Evolutionary conservation across 1,140 invertebrate species (phyloP), one percentile per base, ranked within the genome.

Genomic region (Leguminivora glycinivorella): DNA sequence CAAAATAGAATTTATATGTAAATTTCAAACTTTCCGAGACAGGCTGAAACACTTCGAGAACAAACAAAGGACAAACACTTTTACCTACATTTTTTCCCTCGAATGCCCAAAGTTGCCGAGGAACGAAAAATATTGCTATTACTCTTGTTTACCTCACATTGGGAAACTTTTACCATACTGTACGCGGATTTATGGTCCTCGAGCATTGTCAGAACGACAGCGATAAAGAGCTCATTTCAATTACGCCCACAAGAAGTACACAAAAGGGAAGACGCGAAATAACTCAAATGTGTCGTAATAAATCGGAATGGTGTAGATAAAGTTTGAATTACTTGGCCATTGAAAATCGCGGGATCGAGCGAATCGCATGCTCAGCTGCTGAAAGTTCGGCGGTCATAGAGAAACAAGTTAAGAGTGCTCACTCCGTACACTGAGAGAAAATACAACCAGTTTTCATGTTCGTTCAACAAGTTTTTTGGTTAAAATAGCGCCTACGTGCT

Each of bases 271-370:
- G 34, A 63, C 29, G 34, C 58, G 58, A 63, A 63, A 63, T 63
- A 73, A 80, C 76, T 84, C 77, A 80, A 77, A 84, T 72, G 75
- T 78, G 78, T 82, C 78, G 77, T 75, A 79, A 87, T 87, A 87
- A 87, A 87, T 87, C 77, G 74, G 47, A 70, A 73, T 76, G 74
- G 73, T 67, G 69, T 72, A 56, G 70, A 34, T 75, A 72, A 78
- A 87, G 74, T 87, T 84, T 84, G 83, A 83, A 87, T 85, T 83
- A 83, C 75, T 75, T 74, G 71, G 58, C 75, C 77, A 82, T 86
- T 80, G 80, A 76, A 79, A 74, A 77, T 74, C 73, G 73, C 70
- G 52, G 70, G 68, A 75, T 63, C 58, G 26, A 31, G 72, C 69
- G 58, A 52, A 52, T 52, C 47, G 38, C 40, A 47, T 68, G 66